Conservation (phyloP, 2,888 invertebrate species). For the Drosophila rubida region DNA sequence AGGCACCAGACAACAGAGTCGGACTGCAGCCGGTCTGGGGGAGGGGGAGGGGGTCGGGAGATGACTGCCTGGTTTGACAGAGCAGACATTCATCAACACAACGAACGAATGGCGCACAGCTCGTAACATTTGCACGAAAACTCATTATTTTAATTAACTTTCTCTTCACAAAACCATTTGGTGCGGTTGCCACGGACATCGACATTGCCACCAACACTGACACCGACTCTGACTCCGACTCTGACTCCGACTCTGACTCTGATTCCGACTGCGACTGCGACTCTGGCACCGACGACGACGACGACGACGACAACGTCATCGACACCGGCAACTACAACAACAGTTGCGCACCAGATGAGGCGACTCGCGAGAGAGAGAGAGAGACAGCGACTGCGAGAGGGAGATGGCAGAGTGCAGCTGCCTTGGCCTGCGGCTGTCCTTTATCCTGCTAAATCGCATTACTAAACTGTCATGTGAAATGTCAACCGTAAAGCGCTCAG, state of each 20-base stretch:
- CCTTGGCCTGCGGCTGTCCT: slow-evolving; percentile 72
- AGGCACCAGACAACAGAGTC: not conserved
- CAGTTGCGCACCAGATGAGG: slow-evolving; percentile 32
- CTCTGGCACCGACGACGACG: slow-evolving; percentile 19
- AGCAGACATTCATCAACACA: slow-evolving; percentile 68
- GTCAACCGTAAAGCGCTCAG: slow-evolving; percentile 82
- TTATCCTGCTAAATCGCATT: slow-evolving; percentile 83
- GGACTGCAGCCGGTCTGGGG: not conserved
- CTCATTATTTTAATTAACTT: slow-evolving; percentile 84
- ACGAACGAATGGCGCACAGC: slow-evolving; percentile 54
- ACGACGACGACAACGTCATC: slow-evolving; percentile 16
- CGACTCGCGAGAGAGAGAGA: slow-evolving; percentile 24
- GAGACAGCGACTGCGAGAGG: not conserved
- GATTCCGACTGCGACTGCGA: slow-evolving; percentile 8
- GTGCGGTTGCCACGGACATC: slow-evolving; percentile 65
- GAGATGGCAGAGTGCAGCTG: slow-evolving; percentile 40
- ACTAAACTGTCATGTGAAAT: slow-evolving; percentile 83
- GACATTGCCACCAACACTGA: slow-evolving; percentile 53
- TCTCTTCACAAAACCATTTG: slow-evolving; percentile 77
- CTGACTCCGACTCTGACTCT: slow-evolving; percentile 23
- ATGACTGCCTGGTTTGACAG: slow-evolving; percentile 61
- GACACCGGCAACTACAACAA: slow-evolving; percentile 6
- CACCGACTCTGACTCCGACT: slow-evolving; percentile 22
- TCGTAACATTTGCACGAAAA: slow-evolving; percentile 73
- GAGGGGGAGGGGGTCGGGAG: slow-evolving; percentile 15